Evolutionary conservation across 2,113 vertebrate species (phyloP), one percentile per base, ranked within the genome.

Genomic region (Uropsilus gracilis): DNA sequence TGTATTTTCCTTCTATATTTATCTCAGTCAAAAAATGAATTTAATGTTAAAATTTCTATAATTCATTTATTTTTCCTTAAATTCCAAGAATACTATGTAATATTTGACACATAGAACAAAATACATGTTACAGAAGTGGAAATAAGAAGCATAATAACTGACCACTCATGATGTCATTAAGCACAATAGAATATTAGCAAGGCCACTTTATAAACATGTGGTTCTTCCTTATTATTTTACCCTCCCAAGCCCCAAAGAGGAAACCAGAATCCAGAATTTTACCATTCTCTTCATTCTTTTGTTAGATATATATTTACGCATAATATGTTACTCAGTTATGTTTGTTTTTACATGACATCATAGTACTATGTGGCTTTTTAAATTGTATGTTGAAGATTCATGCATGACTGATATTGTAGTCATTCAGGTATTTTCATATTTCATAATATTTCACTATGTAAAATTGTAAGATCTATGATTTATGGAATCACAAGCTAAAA

Each of bases 1-100:
- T 64, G 12, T 92, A 85, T 86, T 94, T 96, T 82, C 46, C 9
- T 86, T 86, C 34, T 63, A 48, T 39, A 77, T 85, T 66, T 63
- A 37, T 90, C 63, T 84, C 14, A 16, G 9, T 85, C 24, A 76
- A 71, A 77, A 42, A 81, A 32, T 61, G 53, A 48, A 3, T 63
- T 85, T 82, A 66, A 68, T 55, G 17, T 14, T 63, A 53, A 8
- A 84, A 90, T 28, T 86, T 78, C 22, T 59, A 61, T 42, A 61
- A 77, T 39, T 66, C 13, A 37, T n/a, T 84, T 37, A 14, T 50
- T 69, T 80, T 30, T 14, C 32, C 63, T 30, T n/a, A 68, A 55
- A 69, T 59, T 89, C 69, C 78, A 86, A 50, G 81, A 17, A 53
- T 68, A 24, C n/a, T 42, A 30, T 2, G 32, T n/a, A 26, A 32